phyloP scores from a whole-genome alignment of 2,113 vertebrate genomes.

The Ciconia boyciana region DNA sequence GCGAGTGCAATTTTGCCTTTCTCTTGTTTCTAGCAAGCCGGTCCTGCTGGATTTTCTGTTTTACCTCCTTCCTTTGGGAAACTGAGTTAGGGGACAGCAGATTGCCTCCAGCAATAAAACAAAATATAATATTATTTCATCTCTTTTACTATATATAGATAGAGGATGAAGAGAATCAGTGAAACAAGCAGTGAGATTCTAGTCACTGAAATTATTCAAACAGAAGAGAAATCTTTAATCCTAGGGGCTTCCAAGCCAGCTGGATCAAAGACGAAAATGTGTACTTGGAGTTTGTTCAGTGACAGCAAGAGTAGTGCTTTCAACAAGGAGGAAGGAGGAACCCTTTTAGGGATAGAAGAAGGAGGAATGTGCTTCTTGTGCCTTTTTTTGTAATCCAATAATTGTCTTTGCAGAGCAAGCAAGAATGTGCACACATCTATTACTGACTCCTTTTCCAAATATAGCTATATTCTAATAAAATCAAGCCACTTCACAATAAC shows the following conservation, averaged over 20 bases:
- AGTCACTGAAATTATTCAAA: constrained; percentile 35
- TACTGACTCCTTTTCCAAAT: constrained; percentile 17
- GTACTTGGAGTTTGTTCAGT: constrained; percentile 37
- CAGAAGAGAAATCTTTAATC: constrained; percentile 35
- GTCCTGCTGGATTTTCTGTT: background rate
- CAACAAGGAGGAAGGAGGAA: constrained; percentile 18
- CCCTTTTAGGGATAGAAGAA: constrained; percentile 1
- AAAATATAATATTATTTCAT: background rate
- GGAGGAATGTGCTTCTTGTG: constrained; percentile 41
- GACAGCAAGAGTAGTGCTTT: background rate
- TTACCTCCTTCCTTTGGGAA: background rate
- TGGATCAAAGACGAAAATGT: constrained; percentile 25
- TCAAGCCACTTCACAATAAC: background rate
- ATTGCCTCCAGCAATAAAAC: background rate
- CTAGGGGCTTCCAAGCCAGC: constrained; percentile 18
- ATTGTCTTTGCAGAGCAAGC: constrained; percentile 47
- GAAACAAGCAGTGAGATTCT: constrained; percentile 20
- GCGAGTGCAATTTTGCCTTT: background rate
- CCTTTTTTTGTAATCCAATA: constrained; percentile 37
- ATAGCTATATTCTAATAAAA: background rate
- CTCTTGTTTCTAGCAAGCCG: background rate
- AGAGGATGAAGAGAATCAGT: background rate
- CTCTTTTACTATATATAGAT: background rate
- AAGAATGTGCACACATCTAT: background rate
- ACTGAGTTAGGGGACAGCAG: background rate